Evolutionary conservation across 1,140 invertebrate genomes (phyloP).

Genomic region (Drosophila simulans): DNA sequence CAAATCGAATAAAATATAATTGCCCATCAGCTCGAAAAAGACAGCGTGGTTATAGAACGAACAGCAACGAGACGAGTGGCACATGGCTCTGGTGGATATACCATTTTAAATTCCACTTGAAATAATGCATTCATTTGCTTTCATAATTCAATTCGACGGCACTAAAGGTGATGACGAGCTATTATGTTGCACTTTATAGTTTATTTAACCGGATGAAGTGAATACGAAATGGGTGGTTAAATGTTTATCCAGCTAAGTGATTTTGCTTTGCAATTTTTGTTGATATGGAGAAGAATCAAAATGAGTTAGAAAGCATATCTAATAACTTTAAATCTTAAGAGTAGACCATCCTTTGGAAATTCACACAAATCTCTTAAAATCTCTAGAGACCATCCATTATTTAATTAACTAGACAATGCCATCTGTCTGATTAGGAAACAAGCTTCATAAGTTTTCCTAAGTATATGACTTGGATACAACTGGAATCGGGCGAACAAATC

Average conservation of each 20-base stretch:
- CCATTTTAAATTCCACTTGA: slow-evolving; percentile 40
- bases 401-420: slow-evolving; percentile 1
- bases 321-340: no score
- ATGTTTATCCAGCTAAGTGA: background rate
- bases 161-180: slow-evolving; percentile 13
- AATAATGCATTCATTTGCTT: slow-evolving; percentile 35
- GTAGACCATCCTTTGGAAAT: background rate
- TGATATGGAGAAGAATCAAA: no score
- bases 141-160: slow-evolving; percentile 24
- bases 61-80: background rate
- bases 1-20: slow-evolving; percentile 66
- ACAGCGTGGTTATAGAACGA: slow-evolving; percentile 13
- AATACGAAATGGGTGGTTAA: background rate
- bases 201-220: background rate
- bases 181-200: slow-evolving; percentile 14
- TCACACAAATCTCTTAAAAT: background rate
- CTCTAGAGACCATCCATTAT: background rate
- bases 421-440: slow-evolving; percentile 1
- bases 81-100: slow-evolving; percentile 26
- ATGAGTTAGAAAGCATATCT: background rate
- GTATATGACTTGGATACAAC: slow-evolving; percentile 3
- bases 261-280: background rate
- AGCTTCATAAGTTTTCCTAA: background rate
- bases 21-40: slow-evolving; percentile 37
- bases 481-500: slow-evolving; percentile 11